Conservation (phyloP, 2,888 invertebrate species). For the Salpingus planirostris region DNA sequence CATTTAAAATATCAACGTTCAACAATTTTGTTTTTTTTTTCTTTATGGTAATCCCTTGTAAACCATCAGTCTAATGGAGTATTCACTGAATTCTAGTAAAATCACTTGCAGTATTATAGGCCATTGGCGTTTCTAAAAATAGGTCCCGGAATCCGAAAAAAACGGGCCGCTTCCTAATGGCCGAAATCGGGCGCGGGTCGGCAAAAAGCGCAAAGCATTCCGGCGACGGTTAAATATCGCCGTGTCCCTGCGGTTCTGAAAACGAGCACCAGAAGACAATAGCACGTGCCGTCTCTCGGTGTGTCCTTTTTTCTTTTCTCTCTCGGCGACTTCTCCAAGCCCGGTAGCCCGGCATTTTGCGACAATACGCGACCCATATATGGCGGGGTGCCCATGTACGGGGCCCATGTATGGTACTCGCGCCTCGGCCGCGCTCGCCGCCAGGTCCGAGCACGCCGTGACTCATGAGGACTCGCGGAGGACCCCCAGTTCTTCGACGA, state of each 20-base stretch:
- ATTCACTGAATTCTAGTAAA: too few relatives aligned
- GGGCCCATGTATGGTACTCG: constrained; percentile 22
- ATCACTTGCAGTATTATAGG: too few relatives aligned
- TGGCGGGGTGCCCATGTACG: constrained; percentile 37
- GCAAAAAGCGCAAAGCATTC: constrained; percentile 8
- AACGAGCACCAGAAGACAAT: constrained; percentile 30
- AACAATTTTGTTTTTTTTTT: too few relatives aligned
- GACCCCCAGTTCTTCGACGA: constrained; percentile 30
- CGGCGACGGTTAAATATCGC: constrained; percentile 20
- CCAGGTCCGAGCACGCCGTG: constrained; percentile 25
- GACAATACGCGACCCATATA: constrained; percentile 34
- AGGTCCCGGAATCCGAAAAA: too few relatives aligned
- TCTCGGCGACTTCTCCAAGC: constrained; percentile 23
- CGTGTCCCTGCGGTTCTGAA: too few relatives aligned
- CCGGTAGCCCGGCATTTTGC: constrained; percentile 31
- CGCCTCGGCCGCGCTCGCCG: constrained; percentile 24
- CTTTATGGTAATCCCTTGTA: too few relatives aligned
- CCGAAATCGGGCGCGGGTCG: too few relatives aligned
- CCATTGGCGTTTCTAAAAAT: too few relatives aligned
- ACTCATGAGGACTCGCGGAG: constrained; percentile 25
- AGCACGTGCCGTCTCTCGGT: constrained; percentile 34
- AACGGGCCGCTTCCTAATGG: too few relatives aligned
- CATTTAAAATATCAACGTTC: too few relatives aligned
- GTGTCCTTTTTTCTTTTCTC: constrained; percentile 22
- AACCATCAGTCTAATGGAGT: too few relatives aligned